Base-by-base conservation (phyloP, 1,140 invertebrate genomes). In the Holcopasites calliopsidis region DNA sequence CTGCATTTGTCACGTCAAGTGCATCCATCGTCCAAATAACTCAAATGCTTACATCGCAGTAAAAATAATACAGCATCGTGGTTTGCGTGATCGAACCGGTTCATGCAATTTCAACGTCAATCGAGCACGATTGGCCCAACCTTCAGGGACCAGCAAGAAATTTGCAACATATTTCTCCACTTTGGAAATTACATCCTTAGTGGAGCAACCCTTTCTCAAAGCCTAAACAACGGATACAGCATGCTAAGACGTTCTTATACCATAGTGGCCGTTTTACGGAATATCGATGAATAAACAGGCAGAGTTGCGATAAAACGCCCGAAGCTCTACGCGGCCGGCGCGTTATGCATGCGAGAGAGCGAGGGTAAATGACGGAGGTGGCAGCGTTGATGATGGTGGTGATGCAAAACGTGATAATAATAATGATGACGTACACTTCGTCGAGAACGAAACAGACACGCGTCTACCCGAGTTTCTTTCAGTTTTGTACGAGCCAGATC, bases 331-430 rank as follows among this genome's bases (percentile, higher is more conserved):
- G 64, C 58, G 52, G 57, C 47, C 75, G 65, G 55, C 57, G 62
- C 62, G 80, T 80, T 82, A 80, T 83, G 79, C 80, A 78, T 78
- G 42, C 75, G 76, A 69, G 66, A 80, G 74, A 74, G 54, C 71
- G 60, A 83, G 80, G 77, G 80, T 78, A 83, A 84, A 84, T 83
- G 78, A 83, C 81, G 83, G 75, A 80, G 81, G 75, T 83, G 78
- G 80, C 74, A 80, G 80, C 77, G 80, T 76, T 84, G 83, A 84
- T 84, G 81, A 84, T 80, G 74, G 81, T 83, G 70, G 74, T 81
- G 78, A 84, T 84, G 83, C 69, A 69, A 83, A 83, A 80, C 69
- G 77, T 65, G 80, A 83, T 84, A 80, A 84, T 83, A 83, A 80
- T 84, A 83, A 83, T 77, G 81, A 83, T 70, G 78, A 84, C 74